A percentile compares a stretch with the other conserved stretches of the same genome.
Evolutionary conservation across 2,113 vertebrate species (phyloP).

Genomic region (Platichthys flesus): DNA sequence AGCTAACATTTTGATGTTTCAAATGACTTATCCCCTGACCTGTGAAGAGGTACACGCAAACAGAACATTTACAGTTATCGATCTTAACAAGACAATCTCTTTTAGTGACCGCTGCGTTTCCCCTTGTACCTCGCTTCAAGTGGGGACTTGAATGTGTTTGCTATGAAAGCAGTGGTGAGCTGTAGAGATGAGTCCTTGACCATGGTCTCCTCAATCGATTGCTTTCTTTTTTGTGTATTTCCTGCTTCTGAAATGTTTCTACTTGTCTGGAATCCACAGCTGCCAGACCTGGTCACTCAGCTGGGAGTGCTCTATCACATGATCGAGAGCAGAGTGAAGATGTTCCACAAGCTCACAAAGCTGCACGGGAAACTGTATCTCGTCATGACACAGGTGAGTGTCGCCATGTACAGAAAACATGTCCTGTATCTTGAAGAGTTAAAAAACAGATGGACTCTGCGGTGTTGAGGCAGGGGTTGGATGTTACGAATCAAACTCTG

Average conservation of each 20-base stretch:
- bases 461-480: neutral
- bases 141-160: neutral
- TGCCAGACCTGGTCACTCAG: constrained; percentile 92
- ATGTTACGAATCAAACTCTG: neutral
- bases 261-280: constrained; percentile 74
- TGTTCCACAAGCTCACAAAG: constrained; percentile 91
- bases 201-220: neutral
- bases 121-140: neutral
- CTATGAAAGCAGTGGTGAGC: neutral
- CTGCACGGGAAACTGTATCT: constrained; percentile 95
- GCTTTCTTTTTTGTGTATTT: neutral
- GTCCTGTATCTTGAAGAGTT: neutral
- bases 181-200: neutral
- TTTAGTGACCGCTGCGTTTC: neutral
- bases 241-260: constrained; percentile 16
- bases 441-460: neutral
- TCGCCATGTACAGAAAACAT: neutral
- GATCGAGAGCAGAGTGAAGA: constrained; percentile 96
- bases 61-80: neutral
- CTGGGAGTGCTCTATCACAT: constrained; percentile 93
- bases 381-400: constrained; percentile 89
- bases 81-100: neutral
- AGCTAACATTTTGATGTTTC: neutral
- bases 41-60: neutral
- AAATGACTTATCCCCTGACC: neutral